Conservation (phyloP, 1,140 invertebrate species). For the Drosophila navojoa region DNA sequence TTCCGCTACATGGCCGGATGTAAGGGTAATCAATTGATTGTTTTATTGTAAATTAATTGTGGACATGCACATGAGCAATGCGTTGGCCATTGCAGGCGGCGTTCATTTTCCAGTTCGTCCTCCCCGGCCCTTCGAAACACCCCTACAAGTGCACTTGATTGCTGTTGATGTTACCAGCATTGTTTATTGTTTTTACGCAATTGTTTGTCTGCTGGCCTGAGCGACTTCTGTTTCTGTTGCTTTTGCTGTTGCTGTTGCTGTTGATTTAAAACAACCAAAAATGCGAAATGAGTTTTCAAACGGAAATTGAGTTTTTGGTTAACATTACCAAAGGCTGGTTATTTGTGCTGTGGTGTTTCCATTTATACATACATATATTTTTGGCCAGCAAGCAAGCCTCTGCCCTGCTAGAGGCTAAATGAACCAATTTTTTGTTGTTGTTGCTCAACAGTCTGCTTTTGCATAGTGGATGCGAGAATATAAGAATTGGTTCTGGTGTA, state of each 20-base stretch:
- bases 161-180: constrained; percentile 51
- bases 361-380: constrained; percentile 14
- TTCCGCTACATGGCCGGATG: constrained; percentile 74
- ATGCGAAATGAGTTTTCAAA: constrained; percentile 79
- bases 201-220: constrained; percentile 72
- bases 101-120: background rate
- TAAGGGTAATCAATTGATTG: constrained; percentile 82
- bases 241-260: constrained; percentile 65
- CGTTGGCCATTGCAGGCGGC: constrained; percentile 21
- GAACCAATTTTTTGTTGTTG: background rate
- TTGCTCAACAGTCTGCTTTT: background rate
- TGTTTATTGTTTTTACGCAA: constrained; percentile 81
- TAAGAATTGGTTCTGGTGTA: background rate
- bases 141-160: constrained; percentile 17
- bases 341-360: constrained; percentile 44
- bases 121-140: background rate
- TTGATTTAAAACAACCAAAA: constrained; percentile 81
- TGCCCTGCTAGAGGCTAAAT: constrained; percentile 25
- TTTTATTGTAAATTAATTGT: constrained; percentile 82
- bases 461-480: background rate
- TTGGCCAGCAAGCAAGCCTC: constrained; percentile 15
- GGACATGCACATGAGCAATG: constrained; percentile 72
- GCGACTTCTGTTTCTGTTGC: constrained; percentile 52
- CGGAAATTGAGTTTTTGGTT: constrained; percentile 79
- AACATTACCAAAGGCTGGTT: constrained; percentile 54